Evolutionary conservation across 2,797 vertebrate genomes (phyloP).

Genomic region (Characodon lateralis): DNA sequence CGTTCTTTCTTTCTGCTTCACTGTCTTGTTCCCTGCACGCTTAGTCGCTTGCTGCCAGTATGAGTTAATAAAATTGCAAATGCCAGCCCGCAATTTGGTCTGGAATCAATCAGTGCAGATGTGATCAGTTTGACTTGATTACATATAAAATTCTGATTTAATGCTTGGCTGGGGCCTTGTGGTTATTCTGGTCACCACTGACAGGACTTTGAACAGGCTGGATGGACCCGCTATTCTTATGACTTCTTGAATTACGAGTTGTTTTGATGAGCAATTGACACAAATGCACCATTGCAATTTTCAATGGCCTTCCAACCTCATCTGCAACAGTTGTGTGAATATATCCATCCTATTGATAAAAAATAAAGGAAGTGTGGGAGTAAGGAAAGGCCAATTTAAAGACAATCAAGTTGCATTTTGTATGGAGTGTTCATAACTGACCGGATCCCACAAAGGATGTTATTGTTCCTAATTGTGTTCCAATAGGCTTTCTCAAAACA

Average conservation of each 20-base stretch:
- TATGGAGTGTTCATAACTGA: not conserved
- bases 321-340: not conserved
- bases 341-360: not conserved
- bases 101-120: constrained; percentile 74
- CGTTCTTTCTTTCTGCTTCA: constrained; percentile 27
- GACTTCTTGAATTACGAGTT: constrained; percentile 56
- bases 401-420: not conserved
- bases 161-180: constrained; percentile 55
- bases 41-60: constrained; percentile 43
- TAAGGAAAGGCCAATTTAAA: not conserved
- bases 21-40: constrained; percentile 34
- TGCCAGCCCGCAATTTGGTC: constrained; percentile 67
- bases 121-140: constrained; percentile 75
- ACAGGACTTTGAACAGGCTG: constrained; percentile 25
- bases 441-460: not conserved
- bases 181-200: constrained; percentile 53
- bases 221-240: constrained; percentile 39
- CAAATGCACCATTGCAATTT: constrained; percentile 14
- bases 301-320: not conserved
- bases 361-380: not conserved
- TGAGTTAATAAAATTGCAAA: constrained; percentile 72
- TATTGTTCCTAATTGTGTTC: not conserved
- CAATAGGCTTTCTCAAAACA: not conserved
- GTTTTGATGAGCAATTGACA: constrained; percentile 21
- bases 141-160: constrained; percentile 76